Percentiles rank a stretch among this genome's conserved stretches.
phyloP scores from a whole-genome alignment of 2,113 vertebrate species.

The Neotragus pygmaeus region DNA sequence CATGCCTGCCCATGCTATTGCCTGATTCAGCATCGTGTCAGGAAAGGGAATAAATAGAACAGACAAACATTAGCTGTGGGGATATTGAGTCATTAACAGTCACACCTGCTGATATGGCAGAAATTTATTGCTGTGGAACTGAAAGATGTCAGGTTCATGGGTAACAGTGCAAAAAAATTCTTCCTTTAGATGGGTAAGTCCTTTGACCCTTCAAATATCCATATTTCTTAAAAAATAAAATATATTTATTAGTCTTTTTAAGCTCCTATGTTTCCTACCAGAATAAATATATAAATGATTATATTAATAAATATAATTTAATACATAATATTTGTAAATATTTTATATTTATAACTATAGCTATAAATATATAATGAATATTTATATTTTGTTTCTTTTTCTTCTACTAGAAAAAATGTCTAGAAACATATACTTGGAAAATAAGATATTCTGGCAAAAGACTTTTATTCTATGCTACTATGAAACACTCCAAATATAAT shows the following conservation, averaged over 20 bases:
- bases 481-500: not conserved
- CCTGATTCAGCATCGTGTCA: constrained; percentile 64
- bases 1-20: constrained; percentile 70
- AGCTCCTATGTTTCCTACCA: not conserved
- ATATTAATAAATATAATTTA: not conserved
- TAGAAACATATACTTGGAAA: not conserved
- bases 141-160: constrained; percentile 85
- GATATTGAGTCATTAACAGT: constrained; percentile 77
- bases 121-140: constrained; percentile 84
- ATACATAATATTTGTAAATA: not conserved
- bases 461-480: not conserved
- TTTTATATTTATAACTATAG: not conserved
- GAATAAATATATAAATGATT: not conserved
- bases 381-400: not conserved
- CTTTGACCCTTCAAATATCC: constrained; percentile 53
- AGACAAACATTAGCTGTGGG: constrained; percentile 64
- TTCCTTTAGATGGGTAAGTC: constrained; percentile 82
- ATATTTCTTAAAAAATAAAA: constrained; percentile 35
- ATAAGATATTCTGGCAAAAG: not conserved
- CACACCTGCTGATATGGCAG: constrained; percentile 80
- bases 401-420: constrained; percentile 26
- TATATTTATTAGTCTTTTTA: constrained; percentile 42
- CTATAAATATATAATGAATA: not conserved
- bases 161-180: constrained; percentile 87
- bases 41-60: constrained; percentile 75